A percentile compares a stretch with the other conserved stretches of the same genome.
phyloP scores from a whole-genome alignment of 2,888 invertebrate species.

The Tetragonula carbonaria region DNA sequence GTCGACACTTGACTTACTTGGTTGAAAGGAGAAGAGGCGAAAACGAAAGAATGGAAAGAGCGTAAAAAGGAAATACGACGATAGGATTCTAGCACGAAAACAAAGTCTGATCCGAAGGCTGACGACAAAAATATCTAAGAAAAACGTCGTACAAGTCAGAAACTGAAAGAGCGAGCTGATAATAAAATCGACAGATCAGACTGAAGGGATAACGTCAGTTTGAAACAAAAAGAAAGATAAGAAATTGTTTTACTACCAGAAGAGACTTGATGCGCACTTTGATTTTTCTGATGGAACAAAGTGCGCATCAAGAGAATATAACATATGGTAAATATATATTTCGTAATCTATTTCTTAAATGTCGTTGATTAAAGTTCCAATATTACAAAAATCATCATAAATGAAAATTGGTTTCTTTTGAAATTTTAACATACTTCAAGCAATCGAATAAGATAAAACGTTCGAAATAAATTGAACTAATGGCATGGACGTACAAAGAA shows the following conservation, averaged over 20 bases:
- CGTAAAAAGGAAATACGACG: conserved; percentile 49
- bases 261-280: no score
- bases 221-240: background rate
- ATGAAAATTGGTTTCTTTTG: background rate
- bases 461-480: background rate
- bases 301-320: no score
- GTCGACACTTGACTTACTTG: conserved; percentile 70
- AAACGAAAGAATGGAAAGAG: conserved; percentile 52
- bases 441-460: background rate
- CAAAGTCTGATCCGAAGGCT: conserved; percentile 38
- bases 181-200: conserved; percentile 20
- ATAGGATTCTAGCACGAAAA: conserved; percentile 44
- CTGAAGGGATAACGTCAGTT: background rate
- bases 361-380: no score
- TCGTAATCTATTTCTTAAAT: no score
- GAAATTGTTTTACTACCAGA: no score
- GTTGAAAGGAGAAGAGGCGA: conserved; percentile 61
- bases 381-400: no score
- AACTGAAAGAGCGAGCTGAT: background rate
- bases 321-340: no score
- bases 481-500: background rate
- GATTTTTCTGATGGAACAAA: background rate
- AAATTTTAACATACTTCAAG: background rate
- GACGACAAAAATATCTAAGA: conserved; percentile 27
- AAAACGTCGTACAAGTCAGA: background rate